Percentiles rank a stretch among this genome's conserved stretches.
These are phyloP conservation scores for Gorsachius goisagi DNA, from an alignment of 2,113 vertebrate genomes.

Conservation along the genomic window DNA sequence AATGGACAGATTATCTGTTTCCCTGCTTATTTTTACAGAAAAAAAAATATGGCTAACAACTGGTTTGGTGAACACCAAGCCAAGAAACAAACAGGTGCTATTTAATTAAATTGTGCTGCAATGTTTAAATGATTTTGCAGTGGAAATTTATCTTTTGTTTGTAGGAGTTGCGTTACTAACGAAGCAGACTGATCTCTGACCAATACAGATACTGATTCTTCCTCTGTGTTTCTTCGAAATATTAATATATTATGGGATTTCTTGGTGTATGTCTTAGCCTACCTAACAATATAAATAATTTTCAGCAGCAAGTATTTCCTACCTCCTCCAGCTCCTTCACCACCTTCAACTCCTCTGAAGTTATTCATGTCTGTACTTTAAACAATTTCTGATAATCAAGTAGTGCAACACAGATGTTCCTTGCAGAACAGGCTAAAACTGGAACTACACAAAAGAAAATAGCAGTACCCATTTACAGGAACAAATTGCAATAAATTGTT, in stretches of 20 bases:
- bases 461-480: background rate
- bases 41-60: background rate
- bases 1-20: background rate
- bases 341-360: conserved; percentile 2
- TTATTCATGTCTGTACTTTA: conserved; percentile 27
- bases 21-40: conserved; percentile 1
- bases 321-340: conserved; percentile 44
- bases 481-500: background rate
- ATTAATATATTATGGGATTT: conserved; percentile 5
- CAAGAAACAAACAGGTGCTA: conserved; percentile 30
- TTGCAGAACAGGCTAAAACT: conserved; percentile 21
- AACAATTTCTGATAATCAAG: conserved; percentile 41
- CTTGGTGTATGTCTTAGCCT: background rate
- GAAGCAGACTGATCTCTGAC: background rate
- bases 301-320: conserved; percentile 31
- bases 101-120: conserved; percentile 29
- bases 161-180: conserved; percentile 9
- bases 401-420: conserved; percentile 32
- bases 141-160: conserved; percentile 36
- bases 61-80: conserved; percentile 30
- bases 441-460: conserved; percentile 2
- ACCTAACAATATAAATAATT: conserved; percentile 41
- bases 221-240: conserved; percentile 3
- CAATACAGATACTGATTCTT: background rate
- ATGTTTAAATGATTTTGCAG: background rate